Conservation (phyloP, 2,113 vertebrate genomes). For the Carollia perspicillata region DNA sequence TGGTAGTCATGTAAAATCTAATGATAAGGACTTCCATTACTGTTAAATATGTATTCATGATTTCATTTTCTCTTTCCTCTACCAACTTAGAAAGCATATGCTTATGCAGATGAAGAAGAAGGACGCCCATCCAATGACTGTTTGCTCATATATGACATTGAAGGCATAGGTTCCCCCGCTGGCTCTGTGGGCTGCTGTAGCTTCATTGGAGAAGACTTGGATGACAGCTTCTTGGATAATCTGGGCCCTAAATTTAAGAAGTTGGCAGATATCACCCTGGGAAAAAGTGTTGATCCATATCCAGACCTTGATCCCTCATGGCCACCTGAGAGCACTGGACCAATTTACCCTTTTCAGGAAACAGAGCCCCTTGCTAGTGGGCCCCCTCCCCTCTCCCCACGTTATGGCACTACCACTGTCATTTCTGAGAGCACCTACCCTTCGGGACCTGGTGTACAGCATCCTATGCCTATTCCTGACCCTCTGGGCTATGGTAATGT, state of each 20-base stretch:
- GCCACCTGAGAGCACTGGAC: conserved; percentile 67
- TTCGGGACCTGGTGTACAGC: conserved; percentile 79
- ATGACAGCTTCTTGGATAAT: conserved; percentile 90
- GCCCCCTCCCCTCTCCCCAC: conserved; percentile 70
- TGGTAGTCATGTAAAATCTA: neutral
- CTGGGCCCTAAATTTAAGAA: conserved; percentile 94
- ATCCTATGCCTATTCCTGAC: conserved; percentile 74
- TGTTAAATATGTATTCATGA: neutral
- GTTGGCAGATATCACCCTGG: conserved; percentile 90
- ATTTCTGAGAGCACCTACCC: conserved; percentile 76
- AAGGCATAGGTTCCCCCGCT: conserved; percentile 85
- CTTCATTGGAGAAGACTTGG: conserved; percentile 88
- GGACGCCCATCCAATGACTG: conserved; percentile 83
- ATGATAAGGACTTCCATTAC: neutral
- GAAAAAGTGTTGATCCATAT: conserved; percentile 80
- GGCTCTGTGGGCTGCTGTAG: conserved; percentile 94
- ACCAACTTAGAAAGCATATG: conserved; percentile 87
- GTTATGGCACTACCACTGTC: conserved; percentile 56
- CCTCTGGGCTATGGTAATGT: conserved; percentile 83
- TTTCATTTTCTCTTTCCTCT: conserved; percentile 20
- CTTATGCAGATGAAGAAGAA: conserved; percentile 82
- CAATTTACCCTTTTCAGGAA: conserved; percentile 65
- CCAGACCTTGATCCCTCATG: conserved; percentile 74
- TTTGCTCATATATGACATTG: conserved; percentile 86
- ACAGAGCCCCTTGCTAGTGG: conserved; percentile 69